These are phyloP conservation scores for Drepana arcuata DNA, from an alignment of 1,140 invertebrate species.

Conservation along the genomic window DNA sequence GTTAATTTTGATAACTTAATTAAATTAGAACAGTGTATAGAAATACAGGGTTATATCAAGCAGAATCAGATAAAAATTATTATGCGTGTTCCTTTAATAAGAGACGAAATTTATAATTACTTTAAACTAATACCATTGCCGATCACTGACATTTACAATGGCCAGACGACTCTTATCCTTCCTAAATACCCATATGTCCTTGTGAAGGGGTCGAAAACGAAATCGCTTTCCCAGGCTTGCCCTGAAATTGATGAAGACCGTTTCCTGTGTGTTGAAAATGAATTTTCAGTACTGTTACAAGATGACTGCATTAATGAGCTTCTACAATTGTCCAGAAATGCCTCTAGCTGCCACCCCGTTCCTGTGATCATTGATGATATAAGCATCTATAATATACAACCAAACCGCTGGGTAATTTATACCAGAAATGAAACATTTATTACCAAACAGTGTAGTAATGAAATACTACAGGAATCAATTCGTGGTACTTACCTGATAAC, in stretches of 20 bases:
- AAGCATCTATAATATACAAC: no score
- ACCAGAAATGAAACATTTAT: no score
- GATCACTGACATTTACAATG: not conserved
- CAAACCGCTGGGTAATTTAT: no score
- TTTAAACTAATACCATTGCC: constrained; percentile 13
- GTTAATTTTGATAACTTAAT: constrained; percentile 12
- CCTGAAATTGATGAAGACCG: constrained; percentile 8
- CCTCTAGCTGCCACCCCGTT: no score
- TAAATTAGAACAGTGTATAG: constrained; percentile 11
- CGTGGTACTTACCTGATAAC: no score
- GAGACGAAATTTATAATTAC: constrained; percentile 8
- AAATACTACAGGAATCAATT: no score
- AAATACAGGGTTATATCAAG: constrained; percentile 15
- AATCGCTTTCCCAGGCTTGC: constrained; percentile 9
- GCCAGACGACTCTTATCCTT: constrained; percentile 7
- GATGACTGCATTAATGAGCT: no score
- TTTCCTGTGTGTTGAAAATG: constrained; percentile 7
- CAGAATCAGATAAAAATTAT: constrained; percentile 16
- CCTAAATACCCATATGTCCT: constrained; percentile 15
- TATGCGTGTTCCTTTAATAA: constrained; percentile 10
- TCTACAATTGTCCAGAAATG: no score
- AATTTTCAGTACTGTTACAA: no score
- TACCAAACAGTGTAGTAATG: no score
- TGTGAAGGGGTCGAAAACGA: constrained; percentile 12
- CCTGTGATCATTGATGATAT: no score